A percentile compares a stretch with the other conserved stretches of the same genome.
phyloP scores from a whole-genome alignment of 1,140 invertebrate genomes.

The Drosophila sechellia region DNA sequence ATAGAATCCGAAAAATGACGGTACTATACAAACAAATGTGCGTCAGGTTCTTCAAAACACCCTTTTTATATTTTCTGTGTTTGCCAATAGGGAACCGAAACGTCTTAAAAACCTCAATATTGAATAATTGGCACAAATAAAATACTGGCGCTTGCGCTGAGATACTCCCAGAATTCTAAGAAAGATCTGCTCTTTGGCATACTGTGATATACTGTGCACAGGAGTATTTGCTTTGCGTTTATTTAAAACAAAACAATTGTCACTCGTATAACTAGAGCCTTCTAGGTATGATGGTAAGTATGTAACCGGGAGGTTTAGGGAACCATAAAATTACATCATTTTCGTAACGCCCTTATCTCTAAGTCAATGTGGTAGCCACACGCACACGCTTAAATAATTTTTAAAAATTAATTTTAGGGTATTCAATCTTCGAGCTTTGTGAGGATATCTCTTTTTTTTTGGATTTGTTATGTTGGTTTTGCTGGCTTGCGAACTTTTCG shows the following conservation, averaged over 20 bases:
- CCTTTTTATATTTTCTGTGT: no score
- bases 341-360: no score
- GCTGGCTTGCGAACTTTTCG: slow-evolving; percentile 64
- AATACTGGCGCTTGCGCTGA: slow-evolving; percentile 46
- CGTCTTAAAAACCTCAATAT: slow-evolving; percentile 52
- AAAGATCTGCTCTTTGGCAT: slow-evolving; percentile 2
- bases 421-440: not conserved
- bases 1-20: slow-evolving; percentile 1
- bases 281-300: no score
- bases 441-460: not conserved
- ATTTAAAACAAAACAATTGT: no score
- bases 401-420: not conserved
- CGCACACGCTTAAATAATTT: no score
- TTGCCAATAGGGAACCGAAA: slow-evolving; percentile 28
- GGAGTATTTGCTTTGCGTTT: not conserved
- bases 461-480: slow-evolving; percentile 27
- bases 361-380: no score
- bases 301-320: no score
- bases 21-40: slow-evolving; percentile 29
- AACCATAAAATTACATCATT: no score
- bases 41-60: slow-evolving; percentile 47
- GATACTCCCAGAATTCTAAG: slow-evolving; percentile 4
- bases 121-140: slow-evolving; percentile 62
- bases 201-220: not conserved
- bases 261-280: no score